Percentiles rank a stretch among this genome's conserved stretches.
Conservation (phyloP, 1,140 invertebrate genomes). For the Drosophila prosaltans region DNA sequence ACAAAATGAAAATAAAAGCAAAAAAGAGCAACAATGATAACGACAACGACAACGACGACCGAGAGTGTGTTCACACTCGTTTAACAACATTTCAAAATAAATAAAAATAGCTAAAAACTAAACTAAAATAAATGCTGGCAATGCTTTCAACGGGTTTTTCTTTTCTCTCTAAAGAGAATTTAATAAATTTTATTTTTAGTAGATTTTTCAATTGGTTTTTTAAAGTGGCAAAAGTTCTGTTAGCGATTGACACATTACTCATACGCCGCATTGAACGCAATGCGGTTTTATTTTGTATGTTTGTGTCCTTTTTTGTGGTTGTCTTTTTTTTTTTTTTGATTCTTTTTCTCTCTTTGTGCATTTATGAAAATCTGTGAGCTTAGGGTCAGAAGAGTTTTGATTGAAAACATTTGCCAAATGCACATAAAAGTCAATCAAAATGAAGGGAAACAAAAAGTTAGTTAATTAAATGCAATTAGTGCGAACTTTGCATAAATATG, state of each 20-base stretch:
- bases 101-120: slow-evolving; percentile 34
- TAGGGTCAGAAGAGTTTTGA: slow-evolving; percentile 37
- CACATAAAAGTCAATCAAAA: slow-evolving; percentile 66
- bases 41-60: slow-evolving; percentile 10
- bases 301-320: slow-evolving; percentile 32
- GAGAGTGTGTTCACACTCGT: background rate
- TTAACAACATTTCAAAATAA: slow-evolving; percentile 20
- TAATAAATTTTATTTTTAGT: slow-evolving; percentile 13
- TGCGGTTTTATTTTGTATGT: slow-evolving; percentile 32
- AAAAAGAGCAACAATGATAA: slow-evolving; percentile 16
- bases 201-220: slow-evolving; percentile 49
- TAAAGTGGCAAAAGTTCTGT: slow-evolving; percentile 45
- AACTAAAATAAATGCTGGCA: slow-evolving; percentile 42
- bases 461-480: slow-evolving; percentile 73
- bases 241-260: slow-evolving; percentile 36
- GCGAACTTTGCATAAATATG: slow-evolving; percentile 36
- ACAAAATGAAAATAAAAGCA: slow-evolving; percentile 11
- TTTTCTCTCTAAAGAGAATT: slow-evolving; percentile 16
- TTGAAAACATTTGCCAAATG: slow-evolving; percentile 65
- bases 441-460: slow-evolving; percentile 51
- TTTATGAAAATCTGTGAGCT: slow-evolving; percentile 5
- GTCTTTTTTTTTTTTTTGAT: slow-evolving; percentile 40
- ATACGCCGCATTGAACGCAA: slow-evolving; percentile 35
- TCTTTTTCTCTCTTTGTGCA: background rate
- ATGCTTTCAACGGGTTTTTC: slow-evolving; percentile 35